Percentiles rank a stretch among this genome's conserved stretches.
Conservation (phyloP, 2,797 vertebrate species). For the Scomberomorus guttatus region DNA sequence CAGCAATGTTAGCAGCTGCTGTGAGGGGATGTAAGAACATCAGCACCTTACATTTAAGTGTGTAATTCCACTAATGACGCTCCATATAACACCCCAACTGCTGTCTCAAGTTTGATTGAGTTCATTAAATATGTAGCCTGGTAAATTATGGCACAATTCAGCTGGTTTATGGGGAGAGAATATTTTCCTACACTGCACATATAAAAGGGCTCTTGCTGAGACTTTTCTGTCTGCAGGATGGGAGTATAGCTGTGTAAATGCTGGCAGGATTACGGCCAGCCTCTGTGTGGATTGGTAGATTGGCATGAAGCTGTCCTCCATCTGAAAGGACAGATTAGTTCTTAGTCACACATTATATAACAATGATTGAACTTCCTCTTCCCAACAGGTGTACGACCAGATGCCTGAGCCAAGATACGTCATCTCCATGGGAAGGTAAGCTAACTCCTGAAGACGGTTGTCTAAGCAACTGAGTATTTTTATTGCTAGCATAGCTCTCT, state of each 20-base stretch:
- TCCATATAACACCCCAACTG: not conserved
- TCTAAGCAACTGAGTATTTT: not conserved
- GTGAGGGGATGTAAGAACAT: not conserved
- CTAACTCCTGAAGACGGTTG: not conserved
- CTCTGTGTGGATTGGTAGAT: conserved; percentile 49
- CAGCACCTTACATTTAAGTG: not conserved
- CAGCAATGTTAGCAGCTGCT: not conserved
- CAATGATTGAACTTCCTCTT: conserved; percentile 41
- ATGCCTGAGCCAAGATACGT: conserved; percentile 99
- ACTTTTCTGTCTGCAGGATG: conserved; percentile 28
- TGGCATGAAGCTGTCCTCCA: conserved; percentile 47
- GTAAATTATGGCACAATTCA: not conserved
- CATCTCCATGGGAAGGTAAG: conserved; percentile 98
- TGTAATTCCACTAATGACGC: not conserved
- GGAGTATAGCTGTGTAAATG: conserved; percentile 61
- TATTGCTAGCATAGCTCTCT: not conserved
- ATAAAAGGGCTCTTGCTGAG: conserved; percentile 3
- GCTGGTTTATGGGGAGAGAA: not conserved
- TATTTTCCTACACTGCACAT: conserved; percentile 12
- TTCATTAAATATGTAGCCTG: not conserved
- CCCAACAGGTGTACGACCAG: conserved; percentile 95
- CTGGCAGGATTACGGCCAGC: conserved; percentile 62
- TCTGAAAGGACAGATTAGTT: conserved; percentile 65
- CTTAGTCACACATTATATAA: conserved; percentile 60
- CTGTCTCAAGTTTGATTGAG: conserved; percentile 2